Evolutionary conservation across 2,113 vertebrate genomes (phyloP), one percentile per base, ranked within the genome.

Genomic region (Sceloporus tristichus): DNA sequence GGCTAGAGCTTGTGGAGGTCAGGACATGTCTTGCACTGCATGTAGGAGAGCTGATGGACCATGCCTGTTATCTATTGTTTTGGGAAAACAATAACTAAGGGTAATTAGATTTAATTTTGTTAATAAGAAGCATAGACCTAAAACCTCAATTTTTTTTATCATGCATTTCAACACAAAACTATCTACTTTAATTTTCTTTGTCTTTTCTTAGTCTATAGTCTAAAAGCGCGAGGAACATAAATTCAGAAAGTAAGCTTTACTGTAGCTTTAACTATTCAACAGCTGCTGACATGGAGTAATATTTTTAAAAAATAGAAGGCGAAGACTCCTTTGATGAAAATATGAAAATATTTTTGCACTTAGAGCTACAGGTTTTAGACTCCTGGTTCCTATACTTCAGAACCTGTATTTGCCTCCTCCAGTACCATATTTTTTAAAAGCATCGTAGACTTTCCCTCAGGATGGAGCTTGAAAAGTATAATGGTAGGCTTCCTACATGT

Each of bases 391-490:
- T 9, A 11, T 0, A 1, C 48, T 82, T 85, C 81, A 85, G 82
- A 5, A 2, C 14, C 84, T 1, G 4, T 3, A 29, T 86, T 27
- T 65, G 18, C 3, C 85, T 29, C 1, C 5, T 42, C 34, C 86
- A 6, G 1, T 87, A 4, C 68, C 27, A 25, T 86, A 75, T 1
- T 62, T 77, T 84, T 88, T 86, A 82, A 80, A 23, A 92, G 48
- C 66, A 88, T 73, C 11, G 59, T 85, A 25, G 18, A 10, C 78
- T 77, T 74, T 93, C 85, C 81, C 85, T 62, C 5, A 0, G n/a
- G 21, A 2, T 92, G 56, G 42, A 86, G 27, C 81, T 92, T 25
- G 71, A 76, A 13, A 84, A 82, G 38, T 29, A 81, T 71, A 78
- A 65, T 78, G 66, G 42, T 65, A 86, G 76, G 53, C 85, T 86